Percentiles rank a stretch among this genome's conserved stretches.
Evolutionary conservation across 35 echinoderm and acorn worm genomes (phyloP).

Genomic region (Patiria miniata): DNA sequence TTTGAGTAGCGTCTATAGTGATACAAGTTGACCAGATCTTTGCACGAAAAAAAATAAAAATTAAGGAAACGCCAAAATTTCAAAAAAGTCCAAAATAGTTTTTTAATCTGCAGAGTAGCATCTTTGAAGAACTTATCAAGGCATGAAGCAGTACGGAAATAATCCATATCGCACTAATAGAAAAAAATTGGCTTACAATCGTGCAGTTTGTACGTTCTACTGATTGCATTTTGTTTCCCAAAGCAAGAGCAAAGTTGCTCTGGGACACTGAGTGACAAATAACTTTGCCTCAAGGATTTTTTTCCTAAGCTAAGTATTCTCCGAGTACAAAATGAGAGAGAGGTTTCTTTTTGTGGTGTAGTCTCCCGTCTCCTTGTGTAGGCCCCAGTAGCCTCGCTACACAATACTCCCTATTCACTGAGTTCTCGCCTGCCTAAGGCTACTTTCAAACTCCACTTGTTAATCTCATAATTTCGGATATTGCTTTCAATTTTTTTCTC

Average conservation of each 20-base stretch:
- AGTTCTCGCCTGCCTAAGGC: background rate
- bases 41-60: slow-evolving; percentile 1
- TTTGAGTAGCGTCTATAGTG: background rate
- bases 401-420: slow-evolving; percentile 5
- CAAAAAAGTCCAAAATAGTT: background rate
- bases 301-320: background rate
- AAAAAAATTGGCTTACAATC: background rate
- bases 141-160: background rate
- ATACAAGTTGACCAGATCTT: slow-evolving; percentile 8
- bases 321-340: background rate
- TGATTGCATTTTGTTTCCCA: slow-evolving; percentile 18
- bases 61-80: background rate
- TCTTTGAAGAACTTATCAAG: background rate
- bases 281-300: background rate
- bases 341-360: background rate
- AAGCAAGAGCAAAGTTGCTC: background rate
- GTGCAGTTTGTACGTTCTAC: background rate
- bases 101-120: background rate
- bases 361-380: background rate
- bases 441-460: slow-evolving; percentile 13
- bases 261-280: background rate
- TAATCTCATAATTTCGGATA: slow-evolving; percentile 24
- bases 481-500: slow-evolving; percentile 1
- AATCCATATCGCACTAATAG: background rate
- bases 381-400: background rate